Evolutionary conservation across 2,888 invertebrate genomes (phyloP).

Genomic region (Pycnomerus fuliginosus): DNA sequence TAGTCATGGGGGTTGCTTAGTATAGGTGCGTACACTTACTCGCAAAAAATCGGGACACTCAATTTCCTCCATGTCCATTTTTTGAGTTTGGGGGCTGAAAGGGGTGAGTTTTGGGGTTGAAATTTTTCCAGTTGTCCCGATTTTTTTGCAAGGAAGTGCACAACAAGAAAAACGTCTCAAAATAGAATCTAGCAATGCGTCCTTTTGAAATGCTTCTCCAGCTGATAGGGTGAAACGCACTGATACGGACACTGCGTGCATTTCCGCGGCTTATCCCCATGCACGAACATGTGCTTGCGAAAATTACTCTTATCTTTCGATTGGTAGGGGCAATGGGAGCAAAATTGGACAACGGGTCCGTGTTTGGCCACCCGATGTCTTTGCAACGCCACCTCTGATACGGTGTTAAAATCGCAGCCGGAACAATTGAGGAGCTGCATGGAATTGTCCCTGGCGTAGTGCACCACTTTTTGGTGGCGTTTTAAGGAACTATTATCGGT

Average conservation of each 20-base stretch:
- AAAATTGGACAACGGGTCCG: slow-evolving; percentile 18
- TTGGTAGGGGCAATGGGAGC: slow-evolving; percentile 36
- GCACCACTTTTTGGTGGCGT: slow-evolving; percentile 23
- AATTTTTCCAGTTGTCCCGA: no score
- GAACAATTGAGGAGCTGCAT: slow-evolving; percentile 15
- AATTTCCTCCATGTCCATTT: no score
- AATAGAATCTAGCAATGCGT: slow-evolving; percentile 30
- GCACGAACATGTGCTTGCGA: slow-evolving; percentile 39
- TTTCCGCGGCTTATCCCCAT: slow-evolving; percentile 34
- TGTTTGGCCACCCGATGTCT: slow-evolving; percentile 10
- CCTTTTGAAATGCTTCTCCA: slow-evolving; percentile 37
- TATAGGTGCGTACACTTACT: no score
- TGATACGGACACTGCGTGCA: slow-evolving; percentile 37
- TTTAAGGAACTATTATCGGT: slow-evolving; percentile 28
- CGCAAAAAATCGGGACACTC: no score
- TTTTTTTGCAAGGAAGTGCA: no score
- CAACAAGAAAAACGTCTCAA: no score
- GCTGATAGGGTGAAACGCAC: slow-evolving; percentile 39
- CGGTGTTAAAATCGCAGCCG: slow-evolving; percentile 21
- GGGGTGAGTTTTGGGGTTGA: no score
- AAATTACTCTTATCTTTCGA: slow-evolving; percentile 39
- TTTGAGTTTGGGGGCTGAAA: no score
- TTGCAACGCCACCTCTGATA: slow-evolving; percentile 9
- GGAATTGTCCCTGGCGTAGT: slow-evolving; percentile 6
- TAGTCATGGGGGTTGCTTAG: no score